Conservation (phyloP, 2,888 invertebrate species). For the Acleris holmiana region DNA sequence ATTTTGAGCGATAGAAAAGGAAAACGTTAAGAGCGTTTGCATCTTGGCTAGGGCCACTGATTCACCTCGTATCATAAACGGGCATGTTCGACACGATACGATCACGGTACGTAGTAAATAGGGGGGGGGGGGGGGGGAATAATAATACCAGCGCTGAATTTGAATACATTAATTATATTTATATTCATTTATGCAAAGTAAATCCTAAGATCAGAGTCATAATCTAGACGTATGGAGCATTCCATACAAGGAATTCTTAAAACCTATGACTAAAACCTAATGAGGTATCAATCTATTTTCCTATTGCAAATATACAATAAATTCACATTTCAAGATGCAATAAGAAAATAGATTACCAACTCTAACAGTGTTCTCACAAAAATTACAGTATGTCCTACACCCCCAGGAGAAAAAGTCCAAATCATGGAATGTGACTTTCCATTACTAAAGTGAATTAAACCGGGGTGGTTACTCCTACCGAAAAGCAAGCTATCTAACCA, state of each 20-base stretch:
- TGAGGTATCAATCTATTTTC: constrained; percentile 39
- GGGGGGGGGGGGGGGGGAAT: no score
- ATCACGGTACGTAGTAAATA: no score
- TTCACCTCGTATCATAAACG: no score
- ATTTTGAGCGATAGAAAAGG: no score
- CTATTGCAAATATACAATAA: constrained; percentile 39
- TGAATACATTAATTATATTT: constrained; percentile 36
- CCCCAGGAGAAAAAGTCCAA: constrained; percentile 16
- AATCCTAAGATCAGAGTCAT: constrained; percentile 40
- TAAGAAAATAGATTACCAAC: constrained; percentile 40
- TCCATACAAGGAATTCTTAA: constrained; percentile 41
- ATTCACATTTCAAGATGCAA: constrained; percentile 37
- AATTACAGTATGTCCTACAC: constrained; percentile 12
- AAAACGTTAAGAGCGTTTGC: no score
- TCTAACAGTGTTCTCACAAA: constrained; percentile 32
- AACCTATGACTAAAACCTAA: constrained; percentile 40
- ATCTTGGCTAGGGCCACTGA: no score
- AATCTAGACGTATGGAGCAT: constrained; percentile 40
- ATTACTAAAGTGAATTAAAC: constrained; percentile 7
- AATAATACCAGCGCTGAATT: constrained; percentile 9
- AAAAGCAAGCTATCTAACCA: background rate
- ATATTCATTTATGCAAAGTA: constrained; percentile 42
- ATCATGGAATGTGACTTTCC: constrained; percentile 39
- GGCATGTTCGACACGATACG: no score
- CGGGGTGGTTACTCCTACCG: background rate